These are phyloP conservation scores for Geotrupes spiniger DNA, from an alignment of 2,888 invertebrate species.

Conservation along the genomic window DNA sequence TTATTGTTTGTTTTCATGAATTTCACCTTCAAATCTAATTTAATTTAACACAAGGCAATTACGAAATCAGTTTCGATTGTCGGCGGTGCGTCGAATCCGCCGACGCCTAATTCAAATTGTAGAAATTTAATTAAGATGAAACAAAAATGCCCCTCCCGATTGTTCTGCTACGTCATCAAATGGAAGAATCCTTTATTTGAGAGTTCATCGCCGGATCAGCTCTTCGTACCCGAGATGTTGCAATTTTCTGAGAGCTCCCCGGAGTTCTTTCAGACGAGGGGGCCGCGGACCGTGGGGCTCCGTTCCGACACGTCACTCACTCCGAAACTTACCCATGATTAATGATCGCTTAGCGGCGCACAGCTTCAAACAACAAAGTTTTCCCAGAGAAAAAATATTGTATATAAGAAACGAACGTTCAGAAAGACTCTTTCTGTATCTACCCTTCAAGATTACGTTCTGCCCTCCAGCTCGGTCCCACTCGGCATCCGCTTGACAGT, in stretches of 20 bases:
- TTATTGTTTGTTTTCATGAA: too few species aligned
- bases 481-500: constrained; percentile 33
- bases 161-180: constrained; percentile 45
- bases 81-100: not conserved
- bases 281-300: constrained; percentile 42
- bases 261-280: constrained; percentile 45
- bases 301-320: constrained; percentile 52
- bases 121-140: constrained; percentile 45
- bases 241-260: constrained; percentile 53
- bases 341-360: constrained; percentile 56
- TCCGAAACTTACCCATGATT: constrained; percentile 58
- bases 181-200: constrained; percentile 37
- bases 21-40: too few species aligned
- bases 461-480: constrained; percentile 36
- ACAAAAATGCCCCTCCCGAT: constrained; percentile 38
- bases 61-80: too few species aligned
- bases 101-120: constrained; percentile 21
- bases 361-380: constrained; percentile 64
- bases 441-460: constrained; percentile 52
- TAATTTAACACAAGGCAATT: too few species aligned
- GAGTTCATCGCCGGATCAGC: constrained; percentile 32
- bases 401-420: constrained; percentile 52
- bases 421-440: constrained; percentile 52
- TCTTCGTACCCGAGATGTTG: constrained; percentile 47
- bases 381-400: constrained; percentile 59